Percentiles rank a stretch among this genome's conserved stretches.
phyloP scores from a whole-genome alignment of 2,797 vertebrate genomes.

The Spondyliosoma cantharus region DNA sequence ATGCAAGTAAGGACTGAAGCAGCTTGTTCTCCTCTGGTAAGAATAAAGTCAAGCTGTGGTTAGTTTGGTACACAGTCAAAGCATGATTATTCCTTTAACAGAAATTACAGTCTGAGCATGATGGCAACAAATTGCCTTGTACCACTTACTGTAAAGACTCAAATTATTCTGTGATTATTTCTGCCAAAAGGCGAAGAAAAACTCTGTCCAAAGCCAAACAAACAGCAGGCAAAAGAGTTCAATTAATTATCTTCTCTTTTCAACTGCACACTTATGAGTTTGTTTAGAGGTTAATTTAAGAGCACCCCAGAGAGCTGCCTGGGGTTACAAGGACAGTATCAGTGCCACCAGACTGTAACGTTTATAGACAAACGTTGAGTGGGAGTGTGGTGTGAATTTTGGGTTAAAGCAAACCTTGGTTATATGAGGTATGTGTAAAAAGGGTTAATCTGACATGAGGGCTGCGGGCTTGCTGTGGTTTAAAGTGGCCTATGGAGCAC shows the following conservation, averaged over 20 bases:
- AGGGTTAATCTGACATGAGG: constrained; percentile 15
- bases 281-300: constrained; percentile 13
- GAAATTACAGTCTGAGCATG: background rate
- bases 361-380: background rate
- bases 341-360: background rate
- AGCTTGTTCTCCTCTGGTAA: background rate
- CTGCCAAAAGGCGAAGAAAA: background rate
- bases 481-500: constrained; percentile 42
- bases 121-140: constrained; percentile 12
- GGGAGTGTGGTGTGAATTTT: background rate
- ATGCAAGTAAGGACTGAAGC: no score
- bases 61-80: background rate
- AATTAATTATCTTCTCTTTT: background rate
- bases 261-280: background rate
- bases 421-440: background rate
- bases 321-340: background rate
- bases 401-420: background rate
- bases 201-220: background rate
- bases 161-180: background rate
- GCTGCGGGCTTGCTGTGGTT: constrained; percentile 8
- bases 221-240: background rate
- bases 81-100: background rate
- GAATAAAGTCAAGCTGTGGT: constrained; percentile 25
- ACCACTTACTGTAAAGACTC: background rate
- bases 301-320: background rate